phyloP scores from a whole-genome alignment of 2,797 vertebrate genomes.

The Tadarida brasiliensis region DNA sequence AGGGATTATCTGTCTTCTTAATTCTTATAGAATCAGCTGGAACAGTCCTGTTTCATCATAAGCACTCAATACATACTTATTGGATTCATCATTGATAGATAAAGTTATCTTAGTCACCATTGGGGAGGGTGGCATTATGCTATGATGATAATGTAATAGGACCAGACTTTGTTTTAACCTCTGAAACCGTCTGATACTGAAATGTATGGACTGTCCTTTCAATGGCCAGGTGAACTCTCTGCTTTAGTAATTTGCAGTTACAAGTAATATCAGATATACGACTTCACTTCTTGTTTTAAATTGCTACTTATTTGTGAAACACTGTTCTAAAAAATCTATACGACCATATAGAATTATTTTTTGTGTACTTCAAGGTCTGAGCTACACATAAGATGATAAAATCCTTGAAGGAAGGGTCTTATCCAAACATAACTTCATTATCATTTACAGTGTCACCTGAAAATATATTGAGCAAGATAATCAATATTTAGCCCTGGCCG shows the following conservation, averaged over 20 bases:
- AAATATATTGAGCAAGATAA: neutral
- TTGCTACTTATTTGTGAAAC: slow-evolving; percentile 22
- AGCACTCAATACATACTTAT: neutral
- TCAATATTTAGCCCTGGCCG: neutral
- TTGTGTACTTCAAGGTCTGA: neutral
- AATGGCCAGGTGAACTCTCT: neutral
- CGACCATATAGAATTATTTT: neutral
- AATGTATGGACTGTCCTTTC: neutral
- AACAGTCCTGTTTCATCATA: neutral
- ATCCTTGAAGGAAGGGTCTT: neutral
- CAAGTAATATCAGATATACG: neutral
- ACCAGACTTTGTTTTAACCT: neutral
- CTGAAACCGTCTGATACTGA: neutral
- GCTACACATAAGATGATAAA: neutral
- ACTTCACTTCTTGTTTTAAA: slow-evolving; percentile 25
- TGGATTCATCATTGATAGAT: neutral
- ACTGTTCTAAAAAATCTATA: slow-evolving; percentile 39
- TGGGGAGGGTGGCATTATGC: neutral
- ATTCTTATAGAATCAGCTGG: neutral
- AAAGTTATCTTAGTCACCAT: neutral
- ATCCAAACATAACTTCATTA: neutral
- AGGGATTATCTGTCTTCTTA: neutral
- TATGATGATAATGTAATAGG: neutral
- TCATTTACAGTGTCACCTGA: neutral
- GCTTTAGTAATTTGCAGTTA: neutral